These are phyloP conservation scores for Myxocyprinus asiaticus DNA, from an alignment of 2,113 vertebrate genomes.

Conservation along the genomic window DNA sequence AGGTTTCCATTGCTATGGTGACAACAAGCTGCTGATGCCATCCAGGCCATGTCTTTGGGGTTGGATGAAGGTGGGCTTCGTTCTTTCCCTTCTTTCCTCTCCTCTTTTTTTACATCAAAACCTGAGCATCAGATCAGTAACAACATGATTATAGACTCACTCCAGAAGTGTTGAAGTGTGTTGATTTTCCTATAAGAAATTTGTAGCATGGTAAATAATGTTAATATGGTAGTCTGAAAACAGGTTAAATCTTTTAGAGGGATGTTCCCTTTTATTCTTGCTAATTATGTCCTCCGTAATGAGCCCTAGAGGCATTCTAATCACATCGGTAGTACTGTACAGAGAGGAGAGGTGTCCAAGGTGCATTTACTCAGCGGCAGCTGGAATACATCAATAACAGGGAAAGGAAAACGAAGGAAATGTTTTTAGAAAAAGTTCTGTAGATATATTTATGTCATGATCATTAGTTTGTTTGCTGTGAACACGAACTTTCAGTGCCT, in stretches of 20 bases:
- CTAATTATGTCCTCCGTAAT: slow-evolving; percentile 52
- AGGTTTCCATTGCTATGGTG: slow-evolving; percentile 58
- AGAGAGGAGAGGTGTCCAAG: slow-evolving; percentile 35
- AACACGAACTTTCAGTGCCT: slow-evolving; percentile 13
- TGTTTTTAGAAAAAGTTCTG: slow-evolving; percentile 35
- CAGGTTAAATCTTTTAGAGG: slow-evolving; percentile 15
- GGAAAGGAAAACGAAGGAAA: slow-evolving; percentile 63
- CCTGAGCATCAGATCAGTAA: neutral
- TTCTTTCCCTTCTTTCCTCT: neutral
- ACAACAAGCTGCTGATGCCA: slow-evolving; percentile 53
- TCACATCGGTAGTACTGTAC: slow-evolving; percentile 56
- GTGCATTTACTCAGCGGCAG: slow-evolving; percentile 52
- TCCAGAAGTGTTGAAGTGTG: too few relatives aligned
- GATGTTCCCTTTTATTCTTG: slow-evolving; percentile 37
- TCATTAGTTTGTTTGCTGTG: slow-evolving; percentile 54
- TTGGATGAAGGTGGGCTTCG: slow-evolving; percentile 40
- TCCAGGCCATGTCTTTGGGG: slow-evolving; percentile 36
- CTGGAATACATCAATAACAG: slow-evolving; percentile 56
- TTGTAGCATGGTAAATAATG: slow-evolving; percentile 21
- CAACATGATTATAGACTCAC: slow-evolving; percentile 8
- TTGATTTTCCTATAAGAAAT: neutral
- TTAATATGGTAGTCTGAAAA: slow-evolving; percentile 29
- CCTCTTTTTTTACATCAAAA: slow-evolving; percentile 1
- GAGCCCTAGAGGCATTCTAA: slow-evolving; percentile 51
- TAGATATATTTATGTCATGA: slow-evolving; percentile 41